phyloP scores from a whole-genome alignment of 64 coral and sea anemone species.

The Orbicella faveolata region DNA sequence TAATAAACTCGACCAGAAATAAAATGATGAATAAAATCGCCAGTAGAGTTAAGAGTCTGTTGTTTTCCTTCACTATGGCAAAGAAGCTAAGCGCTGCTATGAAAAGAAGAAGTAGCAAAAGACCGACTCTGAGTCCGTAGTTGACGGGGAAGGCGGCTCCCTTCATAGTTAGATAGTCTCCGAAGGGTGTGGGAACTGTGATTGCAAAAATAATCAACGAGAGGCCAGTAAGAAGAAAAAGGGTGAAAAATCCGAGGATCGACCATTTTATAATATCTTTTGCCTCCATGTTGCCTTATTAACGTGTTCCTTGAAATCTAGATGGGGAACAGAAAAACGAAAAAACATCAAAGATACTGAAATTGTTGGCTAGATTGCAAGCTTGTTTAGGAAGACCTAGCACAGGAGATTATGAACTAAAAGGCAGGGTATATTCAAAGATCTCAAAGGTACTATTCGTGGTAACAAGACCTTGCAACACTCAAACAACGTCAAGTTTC shows the following conservation, averaged over 20 bases:
- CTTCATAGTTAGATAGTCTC: conserved; percentile 81
- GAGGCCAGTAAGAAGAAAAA: conserved; percentile 67
- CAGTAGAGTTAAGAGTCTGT: conserved; percentile 76
- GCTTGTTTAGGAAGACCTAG: too few species aligned
- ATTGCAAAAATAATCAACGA: conserved; percentile 74
- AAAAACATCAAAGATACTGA: not conserved
- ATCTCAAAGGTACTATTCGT: too few species aligned
- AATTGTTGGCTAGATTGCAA: too few species aligned
- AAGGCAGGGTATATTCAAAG: too few species aligned
- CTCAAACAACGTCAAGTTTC: too few species aligned
- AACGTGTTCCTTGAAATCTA: not conserved
- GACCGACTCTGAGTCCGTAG: conserved; percentile 52
- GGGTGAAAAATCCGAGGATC: conserved; percentile 66
- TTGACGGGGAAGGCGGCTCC: conserved; percentile 50
- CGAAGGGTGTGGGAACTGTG: conserved; percentile 76
- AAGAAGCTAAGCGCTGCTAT: conserved; percentile 57
- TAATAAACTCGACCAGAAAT: conserved; percentile 69
- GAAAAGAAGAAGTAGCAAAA: conserved; percentile 62
- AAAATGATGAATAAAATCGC: conserved; percentile 72
- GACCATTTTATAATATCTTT: conserved; percentile 70
- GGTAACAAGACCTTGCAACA: too few species aligned
- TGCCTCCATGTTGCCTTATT: conserved; percentile 33
- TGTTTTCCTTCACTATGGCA: conserved; percentile 73
- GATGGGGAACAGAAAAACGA: not conserved
- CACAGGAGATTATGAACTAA: too few species aligned